Percentiles rank a stretch among this genome's conserved stretches.
phyloP scores from a whole-genome alignment of 2,888 invertebrate species.

The Xestia rhomboidea region DNA sequence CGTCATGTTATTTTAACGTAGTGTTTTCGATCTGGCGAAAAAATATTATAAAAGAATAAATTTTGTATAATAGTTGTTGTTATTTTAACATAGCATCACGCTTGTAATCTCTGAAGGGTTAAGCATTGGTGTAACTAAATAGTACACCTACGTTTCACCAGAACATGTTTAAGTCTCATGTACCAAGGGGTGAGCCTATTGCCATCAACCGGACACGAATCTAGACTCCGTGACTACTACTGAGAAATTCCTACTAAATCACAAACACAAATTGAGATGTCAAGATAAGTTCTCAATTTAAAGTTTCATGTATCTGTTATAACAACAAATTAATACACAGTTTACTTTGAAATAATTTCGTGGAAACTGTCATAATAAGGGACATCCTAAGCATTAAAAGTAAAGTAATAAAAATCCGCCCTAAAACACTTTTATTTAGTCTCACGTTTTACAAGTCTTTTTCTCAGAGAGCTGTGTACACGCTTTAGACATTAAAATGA shows the following conservation, averaged over 20 bases:
- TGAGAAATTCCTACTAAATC: neutral
- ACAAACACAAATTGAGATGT: neutral
- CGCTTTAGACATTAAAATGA: constrained; percentile 25
- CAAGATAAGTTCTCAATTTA: neutral
- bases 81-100: neutral
- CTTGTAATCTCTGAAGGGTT: neutral
- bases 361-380: neutral
- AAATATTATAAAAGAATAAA: neutral
- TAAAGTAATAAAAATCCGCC: neutral
- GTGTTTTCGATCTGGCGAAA: neutral
- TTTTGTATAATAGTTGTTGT: neutral
- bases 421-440: neutral
- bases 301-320: neutral
- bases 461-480: constrained; percentile 1
- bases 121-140: neutral
- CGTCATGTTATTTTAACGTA: neutral
- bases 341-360: neutral
- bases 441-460: neutral
- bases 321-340: neutral
- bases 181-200: neutral
- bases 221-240: neutral
- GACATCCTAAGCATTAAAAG: neutral
- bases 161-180: neutral
- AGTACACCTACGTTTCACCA: neutral
- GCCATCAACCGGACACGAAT: neutral